These are phyloP conservation scores for Neocloeon triangulifer DNA, from an alignment of 1,140 invertebrate genomes.

Conservation along the genomic window DNA sequence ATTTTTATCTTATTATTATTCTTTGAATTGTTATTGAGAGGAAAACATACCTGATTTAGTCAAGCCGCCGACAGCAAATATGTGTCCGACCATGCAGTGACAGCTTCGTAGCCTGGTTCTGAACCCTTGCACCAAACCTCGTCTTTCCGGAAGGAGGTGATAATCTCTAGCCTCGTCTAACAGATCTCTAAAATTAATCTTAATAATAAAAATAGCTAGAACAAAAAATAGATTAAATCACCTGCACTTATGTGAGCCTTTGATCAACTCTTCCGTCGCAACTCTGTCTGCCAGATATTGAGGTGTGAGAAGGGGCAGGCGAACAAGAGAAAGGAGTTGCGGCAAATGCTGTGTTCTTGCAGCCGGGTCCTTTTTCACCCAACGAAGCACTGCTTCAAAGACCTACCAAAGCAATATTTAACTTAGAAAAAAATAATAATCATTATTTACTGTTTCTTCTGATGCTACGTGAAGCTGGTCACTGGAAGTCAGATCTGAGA, in stretches of 20 bases:
- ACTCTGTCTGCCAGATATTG: constrained; percentile 66
- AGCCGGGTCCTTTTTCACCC: constrained; percentile 48
- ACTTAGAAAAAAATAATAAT: constrained; percentile 1
- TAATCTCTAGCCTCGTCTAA: constrained; percentile 67
- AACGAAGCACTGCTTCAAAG: constrained; percentile 63
- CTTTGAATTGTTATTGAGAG: constrained; percentile 1
- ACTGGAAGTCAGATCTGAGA: constrained; percentile 45
- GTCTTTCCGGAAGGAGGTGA: constrained; percentile 63
- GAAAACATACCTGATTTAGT: constrained; percentile 41
- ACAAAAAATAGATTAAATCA: constrained; percentile 13
- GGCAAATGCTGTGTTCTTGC: constrained; percentile 33
- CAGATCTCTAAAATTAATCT: constrained; percentile 33
- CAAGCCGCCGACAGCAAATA: constrained; percentile 72
- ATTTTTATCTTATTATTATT: background rate
- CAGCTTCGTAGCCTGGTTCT: constrained; percentile 51
- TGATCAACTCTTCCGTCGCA: constrained; percentile 58
- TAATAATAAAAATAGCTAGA: too few species aligned
- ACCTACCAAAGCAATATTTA: constrained; percentile 23
- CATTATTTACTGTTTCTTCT: constrained; percentile 29
- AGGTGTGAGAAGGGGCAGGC: constrained; percentile 59
- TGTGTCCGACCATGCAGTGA: constrained; percentile 50
- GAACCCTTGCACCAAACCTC: constrained; percentile 49
- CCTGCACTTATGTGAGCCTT: constrained; percentile 49
- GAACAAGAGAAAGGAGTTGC: constrained; percentile 46
- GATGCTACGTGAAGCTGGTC: constrained; percentile 54